phyloP scores from a whole-genome alignment of 2,888 invertebrate species.

The Melanostoma mellinum region DNA sequence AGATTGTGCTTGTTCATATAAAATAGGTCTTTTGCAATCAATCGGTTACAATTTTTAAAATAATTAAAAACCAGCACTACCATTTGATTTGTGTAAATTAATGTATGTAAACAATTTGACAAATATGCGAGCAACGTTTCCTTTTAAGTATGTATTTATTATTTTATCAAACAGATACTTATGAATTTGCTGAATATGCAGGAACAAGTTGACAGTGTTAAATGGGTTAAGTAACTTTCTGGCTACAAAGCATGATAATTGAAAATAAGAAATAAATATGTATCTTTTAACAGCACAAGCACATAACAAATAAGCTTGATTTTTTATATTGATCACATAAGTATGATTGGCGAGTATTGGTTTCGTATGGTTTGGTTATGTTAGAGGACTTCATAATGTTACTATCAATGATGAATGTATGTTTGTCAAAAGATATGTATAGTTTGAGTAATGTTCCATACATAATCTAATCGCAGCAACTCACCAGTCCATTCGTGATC shows the following conservation, averaged over 20 bases:
- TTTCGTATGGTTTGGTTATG: conserved; percentile 23
- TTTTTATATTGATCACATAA: conserved; percentile 1
- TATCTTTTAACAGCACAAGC: conserved; percentile 9
- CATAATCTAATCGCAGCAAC: conserved; percentile 74
- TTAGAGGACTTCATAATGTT: conserved; percentile 28
- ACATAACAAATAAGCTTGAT: conserved; percentile 27
- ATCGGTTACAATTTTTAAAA: too few relatives aligned
- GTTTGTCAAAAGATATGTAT: conserved; percentile 19
- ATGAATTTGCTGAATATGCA: not conserved
- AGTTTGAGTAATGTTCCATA: conserved; percentile 35
- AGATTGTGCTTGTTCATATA: too few relatives aligned
- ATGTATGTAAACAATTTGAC: too few relatives aligned
- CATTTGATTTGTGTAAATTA: too few relatives aligned
- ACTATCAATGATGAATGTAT: conserved; percentile 38
- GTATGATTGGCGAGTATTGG: not conserved
- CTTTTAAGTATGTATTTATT: too few relatives aligned
- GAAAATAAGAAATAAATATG: not conserved
- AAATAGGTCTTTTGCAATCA: too few relatives aligned
- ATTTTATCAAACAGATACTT: too few relatives aligned
- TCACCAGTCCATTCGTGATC: conserved; percentile 82
- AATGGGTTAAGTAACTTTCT: not conserved
- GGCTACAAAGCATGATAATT: not conserved
- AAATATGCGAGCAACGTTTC: too few relatives aligned
- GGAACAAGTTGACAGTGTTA: not conserved
- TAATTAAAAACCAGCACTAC: too few relatives aligned